Base-by-base conservation (phyloP, 2,888 invertebrate genomes). In the Orthosia gothica region DNA sequence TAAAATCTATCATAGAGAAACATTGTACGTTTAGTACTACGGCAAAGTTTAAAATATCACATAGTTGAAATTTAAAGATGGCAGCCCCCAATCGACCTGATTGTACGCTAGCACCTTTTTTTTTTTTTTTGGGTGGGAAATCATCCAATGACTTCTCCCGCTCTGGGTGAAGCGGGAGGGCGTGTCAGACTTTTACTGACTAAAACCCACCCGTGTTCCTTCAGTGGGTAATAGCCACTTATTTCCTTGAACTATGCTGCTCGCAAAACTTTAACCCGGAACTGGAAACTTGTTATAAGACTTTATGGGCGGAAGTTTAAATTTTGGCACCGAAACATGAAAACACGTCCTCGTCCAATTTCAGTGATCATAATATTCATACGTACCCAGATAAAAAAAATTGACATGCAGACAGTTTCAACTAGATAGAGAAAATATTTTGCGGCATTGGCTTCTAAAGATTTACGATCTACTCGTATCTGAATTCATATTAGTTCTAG, bases 201-300 rank as follows among this genome's bases (percentile, higher is more conserved):
- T n/a, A n/a, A n/a, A n/a, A n/a, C n/a, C n/a, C n/a, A n/a, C n/a
- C n/a, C n/a, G n/a, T n/a, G n/a, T n/a, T n/a, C n/a, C n/a, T n/a
- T n/a, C n/a, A n/a, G n/a, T n/a, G n/a, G n/a, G n/a, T 40, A 85
- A 82, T 74, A 79, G 76, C 76, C 79, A 82, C 63, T 83, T 82
- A 79, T 76, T 79, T 75, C 54, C 61, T 47, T 58, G 64, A 76
- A 76, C 76, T 79, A 69, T 66, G 70, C 61, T 70, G 52, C 26
- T 74, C 54, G 45, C 64, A 40, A 70, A 79, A 79, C 82, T 79
- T 78, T 54, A 58, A 65, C 70, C 64, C 70, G 58, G 26, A 72
- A 49, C 64, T 72, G 52, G 23, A 40, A 82, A 79, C 75, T 82
- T 82, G 50, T 62, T 70, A 57, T 59, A 62, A 83, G 65, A 76